Base-by-base conservation (phyloP, 2,113 vertebrate species). In the Eubucco bourcierii region DNA sequence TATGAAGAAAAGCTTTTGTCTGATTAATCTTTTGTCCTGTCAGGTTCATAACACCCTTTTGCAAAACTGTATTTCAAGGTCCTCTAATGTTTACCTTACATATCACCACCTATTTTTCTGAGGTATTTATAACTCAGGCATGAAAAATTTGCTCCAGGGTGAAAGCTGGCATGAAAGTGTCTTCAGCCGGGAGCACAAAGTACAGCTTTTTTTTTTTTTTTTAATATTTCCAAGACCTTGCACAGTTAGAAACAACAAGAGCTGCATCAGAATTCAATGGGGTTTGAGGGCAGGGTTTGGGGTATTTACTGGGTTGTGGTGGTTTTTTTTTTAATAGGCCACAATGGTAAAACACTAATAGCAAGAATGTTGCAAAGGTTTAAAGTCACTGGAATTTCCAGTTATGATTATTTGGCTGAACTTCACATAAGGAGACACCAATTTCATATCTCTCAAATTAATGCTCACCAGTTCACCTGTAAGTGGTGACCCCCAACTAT, bases 121-220 rank as follows among this genome's bases (percentile, higher is more conserved):
- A 92, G 83, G 71, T 94, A 94, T 97, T 94, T 94, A 83, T 93
- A 96, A 95, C 83, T 97, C 93, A 96, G 80, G 87, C 94, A 95
- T 87, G 88, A 97, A 97, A 96, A 94, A 94, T 95, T 93, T 94
- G 95, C 95, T 91, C 64, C 80, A 80, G 95, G 95, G 87, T 90
- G 64, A 94, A 94, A 95, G 89, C 27, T 94, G 87, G 90, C 82
- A 95, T 78, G 82, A 93, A 93, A 88, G 27, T 86, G 50, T 94
- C 92, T 94, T 64, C 85, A 90, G 77, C 63, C 84, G 94, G 66
- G 37, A 95, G 67, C n/a, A 90, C 6, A 27, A 50, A 95, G 67
- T 27, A 90, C 5, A 29, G 47, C 0, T 12, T 33, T 80, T 25
- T 46, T 13, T 28, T 28, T 11, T 9, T 16, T 17, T 70, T 34